phyloP scores from a whole-genome alignment of 2,888 invertebrate genomes.

The Cephus rjabovi region DNA sequence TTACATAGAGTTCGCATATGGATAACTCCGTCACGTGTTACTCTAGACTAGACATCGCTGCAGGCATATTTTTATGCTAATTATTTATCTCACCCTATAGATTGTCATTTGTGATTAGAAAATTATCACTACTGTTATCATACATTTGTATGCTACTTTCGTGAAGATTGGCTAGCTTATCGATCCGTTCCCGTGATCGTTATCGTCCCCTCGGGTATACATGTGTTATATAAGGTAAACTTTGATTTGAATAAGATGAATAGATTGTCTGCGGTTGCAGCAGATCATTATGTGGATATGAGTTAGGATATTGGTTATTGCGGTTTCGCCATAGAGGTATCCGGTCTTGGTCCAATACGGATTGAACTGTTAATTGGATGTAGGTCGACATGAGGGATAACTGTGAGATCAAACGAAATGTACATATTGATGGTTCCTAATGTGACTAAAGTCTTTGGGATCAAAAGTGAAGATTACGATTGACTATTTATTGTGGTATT shows the following conservation, averaged over 20 bases:
- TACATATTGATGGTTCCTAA: neutral
- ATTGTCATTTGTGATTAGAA: neutral
- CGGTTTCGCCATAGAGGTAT: neutral
- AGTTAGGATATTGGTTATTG: neutral
- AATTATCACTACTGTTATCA: neutral
- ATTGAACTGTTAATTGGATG: neutral
- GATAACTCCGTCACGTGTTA: neutral
- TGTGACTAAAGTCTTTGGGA: neutral
- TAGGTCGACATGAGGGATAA: neutral
- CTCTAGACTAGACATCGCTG: neutral
- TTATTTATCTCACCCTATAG: neutral
- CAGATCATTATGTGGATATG: neutral
- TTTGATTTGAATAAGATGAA: neutral
- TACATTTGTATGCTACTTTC: neutral
- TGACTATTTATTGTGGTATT: neutral
- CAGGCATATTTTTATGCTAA: neutral
- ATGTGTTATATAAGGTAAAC: neutral
- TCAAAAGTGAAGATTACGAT: neutral
- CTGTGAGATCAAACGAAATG: neutral
- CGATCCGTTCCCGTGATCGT: neutral
- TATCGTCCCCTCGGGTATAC: neutral
- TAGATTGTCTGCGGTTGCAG: neutral
- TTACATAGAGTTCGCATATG: neutral
- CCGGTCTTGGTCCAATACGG: neutral
- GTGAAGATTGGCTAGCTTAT: neutral